A percentile compares a stretch with the other conserved stretches of the same genome.
Evolutionary conservation across 2,113 vertebrate genomes (phyloP).

Genomic region (Protomyctophum bolini): DNA sequence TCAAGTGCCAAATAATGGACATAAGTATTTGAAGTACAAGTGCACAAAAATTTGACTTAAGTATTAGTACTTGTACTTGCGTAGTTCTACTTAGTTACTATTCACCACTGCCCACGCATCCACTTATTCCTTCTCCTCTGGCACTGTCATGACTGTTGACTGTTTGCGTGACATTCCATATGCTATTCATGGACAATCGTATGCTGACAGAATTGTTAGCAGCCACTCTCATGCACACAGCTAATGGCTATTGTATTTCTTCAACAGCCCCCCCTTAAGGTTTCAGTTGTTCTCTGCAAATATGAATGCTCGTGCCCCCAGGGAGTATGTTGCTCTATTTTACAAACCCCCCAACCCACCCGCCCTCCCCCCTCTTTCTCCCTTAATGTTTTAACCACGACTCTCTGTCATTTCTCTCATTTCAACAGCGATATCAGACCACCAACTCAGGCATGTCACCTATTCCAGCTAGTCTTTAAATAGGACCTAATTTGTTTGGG

Average conservation of each 20-base stretch:
- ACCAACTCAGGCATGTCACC: conserved; percentile 24
- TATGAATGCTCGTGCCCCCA: conserved; percentile 55
- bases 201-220: conserved; percentile 30
- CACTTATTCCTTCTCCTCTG: background rate
- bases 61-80: no score
- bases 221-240: conserved; percentile 21
- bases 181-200: conserved; percentile 14
- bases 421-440: conserved; percentile 16
- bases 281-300: conserved; percentile 53
- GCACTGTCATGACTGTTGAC: background rate
- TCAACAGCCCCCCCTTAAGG: conserved; percentile 48
- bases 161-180: conserved; percentile 19
- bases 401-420: conserved; percentile 11
- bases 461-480: conserved; percentile 34
- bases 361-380: conserved; percentile 42
- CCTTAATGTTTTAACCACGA: background rate
- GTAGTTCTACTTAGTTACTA: no score
- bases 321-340: conserved; percentile 66
- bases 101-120: background rate
- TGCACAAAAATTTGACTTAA: no score
- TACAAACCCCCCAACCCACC: conserved; percentile 28
- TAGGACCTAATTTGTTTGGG: conserved; percentile 53
- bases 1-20: no score
- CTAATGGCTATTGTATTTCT: conserved; percentile 67
- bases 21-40: no score